phyloP scores from a whole-genome alignment of 2,797 vertebrate genomes.

The Molossus molossus region DNA sequence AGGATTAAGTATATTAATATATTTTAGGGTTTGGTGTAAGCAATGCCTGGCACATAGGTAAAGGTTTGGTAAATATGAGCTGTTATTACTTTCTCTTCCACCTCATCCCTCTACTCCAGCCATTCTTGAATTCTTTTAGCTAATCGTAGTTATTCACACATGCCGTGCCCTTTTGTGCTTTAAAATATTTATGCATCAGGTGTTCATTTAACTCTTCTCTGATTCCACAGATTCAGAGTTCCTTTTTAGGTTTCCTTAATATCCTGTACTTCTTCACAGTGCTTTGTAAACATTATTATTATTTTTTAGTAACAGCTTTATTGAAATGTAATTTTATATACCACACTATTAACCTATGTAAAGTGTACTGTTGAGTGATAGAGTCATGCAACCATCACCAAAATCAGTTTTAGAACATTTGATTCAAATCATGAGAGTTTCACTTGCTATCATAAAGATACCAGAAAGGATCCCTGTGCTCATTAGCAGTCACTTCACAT shows the following conservation, averaged over 20 bases:
- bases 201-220: background rate
- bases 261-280: background rate
- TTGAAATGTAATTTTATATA: constrained; percentile 34
- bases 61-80: background rate
- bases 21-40: background rate
- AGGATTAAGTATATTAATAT: constrained; percentile 1
- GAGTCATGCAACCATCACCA: background rate
- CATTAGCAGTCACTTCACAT: background rate
- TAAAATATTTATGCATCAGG: background rate
- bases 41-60: background rate
- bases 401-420: background rate
- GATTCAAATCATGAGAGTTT: background rate
- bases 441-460: constrained; percentile 9
- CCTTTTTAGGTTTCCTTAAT: constrained; percentile 13
- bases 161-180: background rate
- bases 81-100: background rate
- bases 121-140: background rate
- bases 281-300: constrained; percentile 21
- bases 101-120: background rate
- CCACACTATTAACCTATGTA: background rate
- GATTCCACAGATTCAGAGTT: constrained; percentile 2
- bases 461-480: background rate
- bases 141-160: background rate
- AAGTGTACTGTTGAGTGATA: background rate
- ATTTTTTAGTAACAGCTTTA: background rate